Conservation (phyloP, 1,140 invertebrate genomes). For the Solenopsis fugax region DNA sequence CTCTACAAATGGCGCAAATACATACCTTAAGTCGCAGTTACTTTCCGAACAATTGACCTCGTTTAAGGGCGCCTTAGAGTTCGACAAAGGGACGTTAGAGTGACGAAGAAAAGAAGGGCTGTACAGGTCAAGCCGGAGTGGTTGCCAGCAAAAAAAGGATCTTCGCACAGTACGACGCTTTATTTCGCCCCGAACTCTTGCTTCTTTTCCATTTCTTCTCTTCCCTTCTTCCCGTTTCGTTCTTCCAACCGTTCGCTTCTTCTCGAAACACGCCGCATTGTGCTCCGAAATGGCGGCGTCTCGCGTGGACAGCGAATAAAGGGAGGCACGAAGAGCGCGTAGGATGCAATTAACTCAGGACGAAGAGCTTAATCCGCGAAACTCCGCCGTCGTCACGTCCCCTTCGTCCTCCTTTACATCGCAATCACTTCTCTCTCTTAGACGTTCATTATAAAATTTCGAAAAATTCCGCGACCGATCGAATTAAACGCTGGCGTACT, state of each 20-base stretch:
- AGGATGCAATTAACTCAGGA: slow-evolving; percentile 68
- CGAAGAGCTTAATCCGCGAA: slow-evolving; percentile 67
- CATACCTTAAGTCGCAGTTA: slow-evolving; percentile 60
- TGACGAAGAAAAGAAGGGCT: slow-evolving; percentile 60
- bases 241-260: neutral
- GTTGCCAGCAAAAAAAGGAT: slow-evolving; percentile 69
- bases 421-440: slow-evolving; percentile 17
- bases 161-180: slow-evolving; percentile 70
- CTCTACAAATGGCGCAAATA: slow-evolving; percentile 26
- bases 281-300: slow-evolving; percentile 62
- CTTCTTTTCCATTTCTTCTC: slow-evolving; percentile 27
- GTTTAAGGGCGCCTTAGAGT: slow-evolving; percentile 73
- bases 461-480: slow-evolving; percentile 52
- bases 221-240: neutral
- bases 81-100: slow-evolving; percentile 69
- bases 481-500: slow-evolving; percentile 47
- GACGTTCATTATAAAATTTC: slow-evolving; percentile 59
- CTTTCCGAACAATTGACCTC: slow-evolving; percentile 80
- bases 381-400: slow-evolving; percentile 66
- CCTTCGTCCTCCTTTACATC: slow-evolving; percentile 33
- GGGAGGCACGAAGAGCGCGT: slow-evolving; percentile 26
- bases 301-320: slow-evolving; percentile 48
- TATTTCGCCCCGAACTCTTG: slow-evolving; percentile 66
- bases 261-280: slow-evolving; percentile 61
- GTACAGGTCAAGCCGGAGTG: slow-evolving; percentile 70